A percentile compares a stretch with the other conserved stretches of the same genome.
Conservation (phyloP, 2,797 vertebrate species). For the Pitangus sulphuratus region DNA sequence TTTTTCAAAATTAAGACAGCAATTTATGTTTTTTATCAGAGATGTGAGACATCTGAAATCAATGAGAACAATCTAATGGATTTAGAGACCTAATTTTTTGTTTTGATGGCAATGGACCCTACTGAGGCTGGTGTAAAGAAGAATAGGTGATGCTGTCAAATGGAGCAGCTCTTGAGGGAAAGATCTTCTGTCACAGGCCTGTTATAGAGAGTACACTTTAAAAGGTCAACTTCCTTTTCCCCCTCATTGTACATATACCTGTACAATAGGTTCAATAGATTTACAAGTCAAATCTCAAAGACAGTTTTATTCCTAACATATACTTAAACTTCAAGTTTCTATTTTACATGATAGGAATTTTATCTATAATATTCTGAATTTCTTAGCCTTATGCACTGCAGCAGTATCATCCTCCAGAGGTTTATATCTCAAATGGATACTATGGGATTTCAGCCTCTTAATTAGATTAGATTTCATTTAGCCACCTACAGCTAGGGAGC, state of each 20-base stretch:
- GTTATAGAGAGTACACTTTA: neutral
- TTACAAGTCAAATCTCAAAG: neutral
- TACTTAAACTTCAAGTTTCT: neutral
- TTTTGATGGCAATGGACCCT: neutral
- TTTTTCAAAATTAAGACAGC: neutral
- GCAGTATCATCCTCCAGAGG: neutral
- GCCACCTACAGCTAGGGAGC: neutral
- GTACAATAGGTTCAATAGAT: neutral
- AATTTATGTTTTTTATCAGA: neutral
- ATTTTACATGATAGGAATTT: neutral
- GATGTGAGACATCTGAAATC: neutral
- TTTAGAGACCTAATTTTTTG: neutral
- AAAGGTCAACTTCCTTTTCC: fast-evolving
- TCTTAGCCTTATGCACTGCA: neutral
- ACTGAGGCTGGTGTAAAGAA: neutral
- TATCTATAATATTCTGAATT: neutral
- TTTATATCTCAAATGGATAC: neutral
- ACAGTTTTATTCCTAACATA: neutral
- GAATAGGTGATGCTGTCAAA: neutral
- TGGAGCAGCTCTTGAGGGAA: neutral
- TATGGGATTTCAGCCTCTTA: neutral
- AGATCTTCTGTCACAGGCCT: neutral
- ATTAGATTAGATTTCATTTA: neutral
- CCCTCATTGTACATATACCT: neutral
- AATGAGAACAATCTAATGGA: neutral